Conservation (phyloP, 2,888 invertebrate species). For the Phaonia tiefii region DNA sequence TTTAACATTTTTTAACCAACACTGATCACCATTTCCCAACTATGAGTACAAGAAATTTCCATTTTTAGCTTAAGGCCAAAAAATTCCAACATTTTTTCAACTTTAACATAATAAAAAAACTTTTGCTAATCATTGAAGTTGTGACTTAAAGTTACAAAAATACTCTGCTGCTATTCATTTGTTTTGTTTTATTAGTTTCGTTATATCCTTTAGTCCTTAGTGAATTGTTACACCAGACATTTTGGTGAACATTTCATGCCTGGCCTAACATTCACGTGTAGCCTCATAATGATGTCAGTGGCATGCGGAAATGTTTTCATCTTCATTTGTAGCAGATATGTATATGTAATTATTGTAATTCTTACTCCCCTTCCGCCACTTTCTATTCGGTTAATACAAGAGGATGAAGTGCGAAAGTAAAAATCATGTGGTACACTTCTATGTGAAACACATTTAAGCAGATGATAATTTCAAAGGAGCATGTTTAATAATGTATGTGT, state of each 20-base stretch:
- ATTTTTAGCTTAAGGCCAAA: neutral
- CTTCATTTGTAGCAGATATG: too few species aligned
- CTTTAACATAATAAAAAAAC: neutral
- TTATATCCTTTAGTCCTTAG: neutral
- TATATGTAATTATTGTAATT: too few species aligned
- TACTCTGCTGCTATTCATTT: neutral
- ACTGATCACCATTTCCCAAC: constrained; percentile 1
- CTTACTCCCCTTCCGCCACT: too few species aligned
- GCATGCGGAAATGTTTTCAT: constrained; percentile 7
- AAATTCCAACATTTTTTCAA: neutral
- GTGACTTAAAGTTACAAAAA: neutral
- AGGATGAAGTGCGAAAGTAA: too few species aligned
- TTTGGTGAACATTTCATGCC: neutral
- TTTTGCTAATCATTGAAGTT: constrained; percentile 24
- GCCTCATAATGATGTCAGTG: constrained; percentile 16
- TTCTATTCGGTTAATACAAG: too few species aligned
- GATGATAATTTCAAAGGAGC: too few species aligned
- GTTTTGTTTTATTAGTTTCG: neutral
- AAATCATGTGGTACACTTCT: too few species aligned
- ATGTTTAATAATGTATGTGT: too few species aligned
- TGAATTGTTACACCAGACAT: neutral
- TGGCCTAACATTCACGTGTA: neutral
- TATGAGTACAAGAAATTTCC: neutral
- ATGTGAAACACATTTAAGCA: too few species aligned
- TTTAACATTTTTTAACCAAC: too few species aligned